A percentile compares a stretch with the other conserved stretches of the same genome.
Evolutionary conservation across 2,888 invertebrate species (phyloP).

Genomic region (Macrophya alboannulata): DNA sequence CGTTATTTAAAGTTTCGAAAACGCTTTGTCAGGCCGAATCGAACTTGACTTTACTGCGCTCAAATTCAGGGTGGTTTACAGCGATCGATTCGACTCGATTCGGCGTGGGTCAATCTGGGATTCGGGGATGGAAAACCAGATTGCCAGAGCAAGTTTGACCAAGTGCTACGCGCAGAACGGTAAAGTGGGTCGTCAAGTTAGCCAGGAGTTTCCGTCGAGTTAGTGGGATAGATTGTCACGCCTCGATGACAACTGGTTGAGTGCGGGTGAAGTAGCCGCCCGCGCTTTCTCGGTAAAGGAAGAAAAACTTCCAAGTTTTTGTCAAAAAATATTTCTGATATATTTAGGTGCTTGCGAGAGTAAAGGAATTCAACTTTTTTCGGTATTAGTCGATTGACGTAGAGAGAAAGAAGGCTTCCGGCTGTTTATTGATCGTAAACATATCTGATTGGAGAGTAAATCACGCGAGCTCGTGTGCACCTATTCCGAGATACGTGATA

Average conservation of each 20-base stretch:
- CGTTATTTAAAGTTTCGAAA: not conserved
- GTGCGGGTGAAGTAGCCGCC: slow-evolving; percentile 17
- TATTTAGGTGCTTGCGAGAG: not conserved
- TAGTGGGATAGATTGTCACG: slow-evolving; percentile 35
- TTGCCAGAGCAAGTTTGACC: slow-evolving; percentile 35
- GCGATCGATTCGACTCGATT: slow-evolving; percentile 15
- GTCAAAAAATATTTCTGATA: not conserved
- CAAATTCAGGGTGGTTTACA: not conserved
- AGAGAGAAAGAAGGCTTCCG: not conserved
- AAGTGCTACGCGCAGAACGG: slow-evolving; percentile 38
- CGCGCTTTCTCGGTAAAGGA: not conserved
- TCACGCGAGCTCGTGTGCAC: not conserved
- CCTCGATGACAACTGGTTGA: slow-evolving; percentile 39
- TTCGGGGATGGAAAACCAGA: slow-evolving; percentile 34
- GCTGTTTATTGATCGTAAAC: not conserved
- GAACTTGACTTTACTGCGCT: not conserved
- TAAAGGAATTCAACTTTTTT: not conserved
- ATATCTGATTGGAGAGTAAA: not conserved
- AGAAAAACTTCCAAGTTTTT: not conserved
- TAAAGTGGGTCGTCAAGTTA: slow-evolving; percentile 54
- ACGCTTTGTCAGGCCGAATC: not conserved
- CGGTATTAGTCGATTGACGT: not conserved
- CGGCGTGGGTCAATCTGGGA: slow-evolving; percentile 38
- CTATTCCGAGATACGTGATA: not conserved
- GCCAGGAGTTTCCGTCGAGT: slow-evolving; percentile 41